Evolutionary conservation across 2,113 vertebrate species (phyloP).

Genomic region (Phyllostomus hastatus): DNA sequence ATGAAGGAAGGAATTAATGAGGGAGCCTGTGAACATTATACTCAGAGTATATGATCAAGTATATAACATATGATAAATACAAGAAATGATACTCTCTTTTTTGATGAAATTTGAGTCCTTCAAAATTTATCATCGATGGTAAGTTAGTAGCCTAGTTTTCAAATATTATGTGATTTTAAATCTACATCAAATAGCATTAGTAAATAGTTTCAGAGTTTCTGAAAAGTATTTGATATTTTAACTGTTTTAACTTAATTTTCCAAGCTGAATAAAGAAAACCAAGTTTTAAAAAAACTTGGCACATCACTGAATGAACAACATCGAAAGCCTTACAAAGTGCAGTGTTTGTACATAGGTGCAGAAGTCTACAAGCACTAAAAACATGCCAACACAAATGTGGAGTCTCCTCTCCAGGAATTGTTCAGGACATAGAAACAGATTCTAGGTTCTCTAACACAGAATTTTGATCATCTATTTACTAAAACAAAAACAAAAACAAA

Average conservation of each 20-base stretch:
- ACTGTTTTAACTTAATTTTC: conserved; percentile 29
- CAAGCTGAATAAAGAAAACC: not conserved
- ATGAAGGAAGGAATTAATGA: not conserved
- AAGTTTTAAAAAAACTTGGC: not conserved
- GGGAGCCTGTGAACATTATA: not conserved
- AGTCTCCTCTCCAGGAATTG: not conserved
- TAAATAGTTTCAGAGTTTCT: conserved; percentile 12
- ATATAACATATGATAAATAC: not conserved
- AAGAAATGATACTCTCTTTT: not conserved
- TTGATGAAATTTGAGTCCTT: not conserved
- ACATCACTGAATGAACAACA: not conserved
- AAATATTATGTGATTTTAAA: conserved; percentile 24
- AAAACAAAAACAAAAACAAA: not conserved
- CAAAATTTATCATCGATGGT: not conserved
- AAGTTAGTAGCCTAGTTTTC: not conserved
- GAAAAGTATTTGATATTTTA: conserved; percentile 27
- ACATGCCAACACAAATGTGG: not conserved
- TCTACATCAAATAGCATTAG: not conserved
- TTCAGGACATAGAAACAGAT: not conserved
- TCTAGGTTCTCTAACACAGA: not conserved
- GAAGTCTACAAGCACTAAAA: not conserved
- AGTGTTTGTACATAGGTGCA: conserved; percentile 22
- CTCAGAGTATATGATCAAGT: not conserved
- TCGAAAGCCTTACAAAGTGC: conserved; percentile 9
- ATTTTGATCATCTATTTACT: conserved; percentile 63